Evolutionary conservation across 1,140 invertebrate genomes (phyloP).

Genomic region (Metaphire vulgaris): DNA sequence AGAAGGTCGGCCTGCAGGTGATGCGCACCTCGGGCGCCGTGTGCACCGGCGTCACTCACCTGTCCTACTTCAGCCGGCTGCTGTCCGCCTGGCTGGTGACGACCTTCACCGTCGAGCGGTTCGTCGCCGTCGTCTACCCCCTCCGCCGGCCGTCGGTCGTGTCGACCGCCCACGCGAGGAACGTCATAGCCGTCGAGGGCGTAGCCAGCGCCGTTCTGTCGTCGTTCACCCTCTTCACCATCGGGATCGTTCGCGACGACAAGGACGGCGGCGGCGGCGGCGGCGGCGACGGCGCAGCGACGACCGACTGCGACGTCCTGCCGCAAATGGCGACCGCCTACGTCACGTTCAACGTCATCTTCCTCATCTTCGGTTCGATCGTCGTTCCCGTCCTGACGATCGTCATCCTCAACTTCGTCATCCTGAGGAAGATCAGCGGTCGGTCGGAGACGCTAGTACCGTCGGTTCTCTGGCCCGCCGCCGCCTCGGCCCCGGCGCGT

Average conservation of each 20-base stretch:
- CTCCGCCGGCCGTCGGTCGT: not conserved
- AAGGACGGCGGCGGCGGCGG: not conserved
- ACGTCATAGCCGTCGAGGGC: not conserved
- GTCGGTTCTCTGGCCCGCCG: not conserved
- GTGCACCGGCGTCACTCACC: conserved; percentile 3
- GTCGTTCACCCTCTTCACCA: conserved; percentile 11
- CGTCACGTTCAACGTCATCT: not conserved
- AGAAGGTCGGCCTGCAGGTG: not conserved
- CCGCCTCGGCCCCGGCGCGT: too few species aligned
- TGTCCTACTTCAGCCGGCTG: conserved; percentile 6
- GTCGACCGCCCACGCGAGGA: not conserved
- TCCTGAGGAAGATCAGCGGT: not conserved
- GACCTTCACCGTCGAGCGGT: conserved; percentile 18
- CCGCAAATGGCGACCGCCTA: not conserved
- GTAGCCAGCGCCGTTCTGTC: not conserved
- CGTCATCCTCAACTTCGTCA: conserved; percentile 9
- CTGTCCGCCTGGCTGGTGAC: conserved; percentile 15
- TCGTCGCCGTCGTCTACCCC: conserved; percentile 3
- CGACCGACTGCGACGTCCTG: conserved; percentile 5
- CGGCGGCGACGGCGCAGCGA: not conserved
- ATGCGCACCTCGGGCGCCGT: not conserved
- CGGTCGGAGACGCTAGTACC: not conserved
- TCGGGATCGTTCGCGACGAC: conserved; percentile 3
- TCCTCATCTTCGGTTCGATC: conserved; percentile 13
- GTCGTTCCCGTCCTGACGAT: conserved; percentile 7